phyloP scores from a whole-genome alignment of 2,113 vertebrate species.

The Cynopterus brachyotis region DNA sequence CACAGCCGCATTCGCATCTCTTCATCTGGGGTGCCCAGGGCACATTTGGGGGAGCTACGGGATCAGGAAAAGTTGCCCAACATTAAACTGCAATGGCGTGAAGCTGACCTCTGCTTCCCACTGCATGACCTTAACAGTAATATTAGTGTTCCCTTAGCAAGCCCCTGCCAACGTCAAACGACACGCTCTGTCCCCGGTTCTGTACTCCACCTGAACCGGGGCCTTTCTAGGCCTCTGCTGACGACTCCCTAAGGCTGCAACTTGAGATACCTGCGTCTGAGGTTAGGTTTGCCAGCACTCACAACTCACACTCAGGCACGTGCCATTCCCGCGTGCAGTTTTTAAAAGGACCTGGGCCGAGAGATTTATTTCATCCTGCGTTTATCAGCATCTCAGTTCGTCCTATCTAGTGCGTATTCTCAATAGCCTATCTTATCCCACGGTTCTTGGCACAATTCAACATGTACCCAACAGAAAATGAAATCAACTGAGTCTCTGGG shows the following conservation, averaged over 20 bases:
- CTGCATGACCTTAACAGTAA: constrained; percentile 64
- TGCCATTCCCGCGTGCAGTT: background rate
- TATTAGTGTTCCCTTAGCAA: constrained; percentile 60
- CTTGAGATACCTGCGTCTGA: background rate
- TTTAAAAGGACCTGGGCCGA: background rate
- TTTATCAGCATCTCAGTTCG: background rate
- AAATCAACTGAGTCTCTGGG: background rate
- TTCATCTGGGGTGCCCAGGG: constrained; percentile 69
- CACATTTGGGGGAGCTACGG: constrained; percentile 62
- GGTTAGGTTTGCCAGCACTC: background rate
- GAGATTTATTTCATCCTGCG: background rate
- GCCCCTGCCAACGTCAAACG: constrained; percentile 18
- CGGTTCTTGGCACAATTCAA: constrained; percentile 44
- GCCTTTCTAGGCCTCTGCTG: constrained; percentile 7
- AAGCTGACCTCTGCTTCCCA: constrained; percentile 52
- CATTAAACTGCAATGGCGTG: constrained; percentile 24
- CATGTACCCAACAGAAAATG: constrained; percentile 1
- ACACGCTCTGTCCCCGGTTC: constrained; percentile 32
- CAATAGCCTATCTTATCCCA: background rate
- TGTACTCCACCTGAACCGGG: constrained; percentile 17
- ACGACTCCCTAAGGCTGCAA: constrained; percentile 36
- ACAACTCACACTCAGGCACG: background rate
- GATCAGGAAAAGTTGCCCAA: constrained; percentile 75
- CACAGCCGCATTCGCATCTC: constrained; percentile 77
- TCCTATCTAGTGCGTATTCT: background rate